These are phyloP conservation scores for Pediacus dermestoides DNA, from an alignment of 2,888 invertebrate species.

Conservation along the genomic window DNA sequence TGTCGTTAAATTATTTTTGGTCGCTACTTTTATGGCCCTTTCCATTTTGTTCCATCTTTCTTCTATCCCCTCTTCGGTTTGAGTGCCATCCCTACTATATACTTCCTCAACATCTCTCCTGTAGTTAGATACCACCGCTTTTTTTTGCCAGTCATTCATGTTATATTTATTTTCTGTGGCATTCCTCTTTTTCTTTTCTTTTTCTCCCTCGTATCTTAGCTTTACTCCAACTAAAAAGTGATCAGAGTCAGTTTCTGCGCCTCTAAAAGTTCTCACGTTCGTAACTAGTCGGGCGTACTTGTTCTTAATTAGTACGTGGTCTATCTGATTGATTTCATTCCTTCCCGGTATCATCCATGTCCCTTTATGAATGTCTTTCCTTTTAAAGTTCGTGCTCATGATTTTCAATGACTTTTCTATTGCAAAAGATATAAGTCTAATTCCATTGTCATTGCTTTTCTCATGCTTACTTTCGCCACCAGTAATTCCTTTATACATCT, in stretches of 20 bases:
- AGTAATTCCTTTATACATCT: conserved; percentile 16
- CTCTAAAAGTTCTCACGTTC: conserved; percentile 10
- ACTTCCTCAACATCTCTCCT: too few relatives aligned
- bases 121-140: too few relatives aligned
- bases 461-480: conserved; percentile 20
- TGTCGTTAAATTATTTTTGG: too few relatives aligned
- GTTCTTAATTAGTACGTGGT: conserved; percentile 10
- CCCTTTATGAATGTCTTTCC: conserved; percentile 17
- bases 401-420: conserved; percentile 15
- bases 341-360: conserved; percentile 11
- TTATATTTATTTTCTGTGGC: too few relatives aligned
- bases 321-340: conserved; percentile 12
- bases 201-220: not conserved
- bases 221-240: conserved; percentile 5
- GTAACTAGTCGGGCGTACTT: conserved; percentile 2
- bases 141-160: too few relatives aligned
- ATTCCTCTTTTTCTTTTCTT: not conserved
- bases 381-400: conserved; percentile 15
- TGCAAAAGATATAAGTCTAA: conserved; percentile 16
- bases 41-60: too few relatives aligned
- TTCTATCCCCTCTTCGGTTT: too few relatives aligned
- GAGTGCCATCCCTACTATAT: too few relatives aligned
- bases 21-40: too few relatives aligned
- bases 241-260: conserved; percentile 8
- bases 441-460: conserved; percentile 20